A percentile compares a stretch with the other conserved stretches of the same genome.
These are phyloP conservation scores for Hozukius guyotensis DNA, from an alignment of 2,797 vertebrate species.

Conservation along the genomic window DNA sequence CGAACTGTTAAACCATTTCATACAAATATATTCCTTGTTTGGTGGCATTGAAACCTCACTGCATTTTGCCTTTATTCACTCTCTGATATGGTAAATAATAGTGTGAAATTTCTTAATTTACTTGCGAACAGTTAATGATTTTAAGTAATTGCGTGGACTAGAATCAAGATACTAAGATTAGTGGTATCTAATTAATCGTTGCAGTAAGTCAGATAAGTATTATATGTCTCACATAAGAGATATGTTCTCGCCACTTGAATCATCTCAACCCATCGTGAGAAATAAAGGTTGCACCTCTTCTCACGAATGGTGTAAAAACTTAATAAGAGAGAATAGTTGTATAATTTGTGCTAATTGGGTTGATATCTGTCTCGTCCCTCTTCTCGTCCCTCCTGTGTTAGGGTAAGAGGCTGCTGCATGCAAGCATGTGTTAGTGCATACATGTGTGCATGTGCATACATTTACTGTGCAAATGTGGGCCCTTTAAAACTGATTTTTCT, in stretches of 20 bases:
- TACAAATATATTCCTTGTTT: not conserved
- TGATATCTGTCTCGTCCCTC: not conserved
- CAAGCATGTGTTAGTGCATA: not conserved
- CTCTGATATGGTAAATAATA: not conserved
- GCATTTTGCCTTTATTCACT: not conserved
- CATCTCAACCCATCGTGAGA: not conserved
- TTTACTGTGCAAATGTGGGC: not conserved
- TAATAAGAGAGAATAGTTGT: constrained; percentile 2
- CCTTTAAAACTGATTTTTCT: constrained; percentile 64
- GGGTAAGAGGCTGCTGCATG: not conserved
- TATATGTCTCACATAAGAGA: not conserved
- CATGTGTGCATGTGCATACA: not conserved
- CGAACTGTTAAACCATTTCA: not conserved
- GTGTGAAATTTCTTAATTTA: not conserved
- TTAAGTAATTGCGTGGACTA: not conserved
- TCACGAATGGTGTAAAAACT: not conserved
- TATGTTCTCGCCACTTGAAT: not conserved
- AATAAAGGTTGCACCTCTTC: not conserved
- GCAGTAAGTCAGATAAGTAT: not conserved
- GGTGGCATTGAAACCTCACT: not conserved
- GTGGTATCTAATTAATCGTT: not conserved
- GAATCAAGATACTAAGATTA: not conserved
- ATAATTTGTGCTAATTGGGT: not conserved
- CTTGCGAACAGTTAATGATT: not conserved
- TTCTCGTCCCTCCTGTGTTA: not conserved